Evolutionary conservation across 2,797 vertebrate species (phyloP), one percentile per base, ranked within the genome.

Genomic region (Tenualosa ilisha): DNA sequence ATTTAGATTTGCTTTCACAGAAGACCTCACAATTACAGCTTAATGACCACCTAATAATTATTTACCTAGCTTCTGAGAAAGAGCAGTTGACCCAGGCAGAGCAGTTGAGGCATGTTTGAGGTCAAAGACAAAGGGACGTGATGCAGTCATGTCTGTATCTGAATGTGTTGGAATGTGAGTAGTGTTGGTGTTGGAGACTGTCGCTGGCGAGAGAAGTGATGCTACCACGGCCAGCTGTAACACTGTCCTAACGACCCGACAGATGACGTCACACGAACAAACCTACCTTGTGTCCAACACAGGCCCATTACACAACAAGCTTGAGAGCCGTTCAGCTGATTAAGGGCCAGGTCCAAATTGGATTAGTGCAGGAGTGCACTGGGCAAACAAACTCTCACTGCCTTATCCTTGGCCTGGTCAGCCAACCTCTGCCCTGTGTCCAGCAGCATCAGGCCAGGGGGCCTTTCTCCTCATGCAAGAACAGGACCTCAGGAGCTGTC

Each of bases 261-360:
- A 85, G 82, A 40, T 85, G 85, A 84, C 12, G 7, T 85, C 40
- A 40, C 37, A 49, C 84, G 61, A 84, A 46, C 65, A 37, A 82
- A 84, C n/a, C 63, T 83, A 56, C 81, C 24, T 46, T 83, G 54
- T n/a, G 40, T 46, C 26, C 17, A 56, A 37, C 85, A n/a, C 20
- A 11, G 53, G 46, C 50, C 83, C 82, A 81, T 79, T 86, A 72
- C 61, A 84, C 68, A 83, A 83, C 86, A 83, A 53, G 15, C 82
- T 82, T 46, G 51, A 84, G 84, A 43, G 61, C 53, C 13, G 56
- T 84, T 82, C 63, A 65, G 61, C 75, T 83, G 81, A 86, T 85
- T 75, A 82, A 75, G 82, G 72, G 82, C 46, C n/a, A 43, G 68
- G 49, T 53, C 13, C 82, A 82, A 88, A 88, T 85, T 84, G 86